These are phyloP conservation scores for Atethmia centrago DNA, from an alignment of 2,888 invertebrate species.

Conservation along the genomic window DNA sequence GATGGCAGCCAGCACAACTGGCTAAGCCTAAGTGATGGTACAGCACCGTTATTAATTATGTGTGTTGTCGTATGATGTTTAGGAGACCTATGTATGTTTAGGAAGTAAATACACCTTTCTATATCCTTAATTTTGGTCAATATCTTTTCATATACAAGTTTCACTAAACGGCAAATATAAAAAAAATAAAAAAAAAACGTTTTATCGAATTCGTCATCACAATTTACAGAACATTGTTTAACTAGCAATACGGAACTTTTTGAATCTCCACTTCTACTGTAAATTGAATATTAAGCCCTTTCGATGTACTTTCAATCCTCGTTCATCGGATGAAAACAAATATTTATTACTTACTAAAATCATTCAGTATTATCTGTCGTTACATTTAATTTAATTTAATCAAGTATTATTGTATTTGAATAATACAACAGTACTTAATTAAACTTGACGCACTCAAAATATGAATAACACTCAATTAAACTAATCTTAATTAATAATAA, in stretches of 20 bases:
- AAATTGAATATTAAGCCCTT: slow-evolving; percentile 35
- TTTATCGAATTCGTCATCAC: background rate
- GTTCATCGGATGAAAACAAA: slow-evolving; percentile 17
- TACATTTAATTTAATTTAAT: background rate
- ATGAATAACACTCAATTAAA: slow-evolving; percentile 2
- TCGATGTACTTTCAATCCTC: slow-evolving; percentile 1
- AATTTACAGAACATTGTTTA: background rate
- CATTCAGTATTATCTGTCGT: background rate
- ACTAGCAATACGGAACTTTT: slow-evolving; percentile 2
- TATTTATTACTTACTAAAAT: background rate
- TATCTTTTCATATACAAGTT: background rate
- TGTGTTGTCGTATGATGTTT: too few species aligned
- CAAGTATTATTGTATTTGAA: background rate
- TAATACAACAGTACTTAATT: slow-evolving; percentile 2
- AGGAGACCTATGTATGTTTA: background rate
- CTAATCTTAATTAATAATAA: slow-evolving; percentile 11
- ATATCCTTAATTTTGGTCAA: background rate
- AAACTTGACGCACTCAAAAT: background rate
- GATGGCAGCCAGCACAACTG: too few species aligned
- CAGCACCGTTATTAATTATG: too few species aligned
- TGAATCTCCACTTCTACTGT: background rate
- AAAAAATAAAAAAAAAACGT: background rate
- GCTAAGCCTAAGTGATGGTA: too few species aligned
- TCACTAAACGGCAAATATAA: background rate
- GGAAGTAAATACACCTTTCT: background rate